phyloP scores from a whole-genome alignment of 2,113 vertebrate genomes.

The Axis porcinus region DNA sequence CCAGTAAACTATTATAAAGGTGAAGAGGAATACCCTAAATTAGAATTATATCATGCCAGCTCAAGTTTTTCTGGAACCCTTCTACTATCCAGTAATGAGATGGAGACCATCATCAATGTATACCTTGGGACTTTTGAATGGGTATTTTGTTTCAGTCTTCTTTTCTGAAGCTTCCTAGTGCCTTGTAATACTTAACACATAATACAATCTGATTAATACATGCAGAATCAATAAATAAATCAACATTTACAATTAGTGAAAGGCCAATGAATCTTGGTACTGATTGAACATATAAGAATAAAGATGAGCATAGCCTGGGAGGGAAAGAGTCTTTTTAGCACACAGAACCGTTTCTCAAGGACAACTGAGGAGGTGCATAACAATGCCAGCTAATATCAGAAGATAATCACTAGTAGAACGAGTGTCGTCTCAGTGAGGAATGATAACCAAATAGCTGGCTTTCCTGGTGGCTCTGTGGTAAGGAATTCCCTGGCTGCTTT shows the following conservation, averaged over 20 bases:
- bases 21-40: background rate
- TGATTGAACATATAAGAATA: background rate
- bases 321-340: background rate
- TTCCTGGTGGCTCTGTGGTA: background rate
- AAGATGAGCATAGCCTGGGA: background rate
- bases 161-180: background rate
- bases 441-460: background rate
- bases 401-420: background rate
- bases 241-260: background rate
- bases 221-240: conserved; percentile 13
- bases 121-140: background rate
- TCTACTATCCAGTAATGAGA: background rate
- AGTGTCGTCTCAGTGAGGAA: background rate
- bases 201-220: background rate
- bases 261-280: background rate
- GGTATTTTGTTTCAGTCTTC: background rate
- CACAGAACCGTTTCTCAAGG: background rate
- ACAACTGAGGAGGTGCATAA: background rate
- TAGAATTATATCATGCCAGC: background rate
- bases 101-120: background rate
- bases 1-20: background rate
- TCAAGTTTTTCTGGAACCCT: background rate
- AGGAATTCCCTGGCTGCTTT: background rate
- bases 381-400: background rate
- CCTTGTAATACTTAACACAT: background rate